A percentile compares a stretch with the other conserved stretches of the same genome.
Conservation (phyloP, 2,797 vertebrate genomes). For the Danio albolineatus region DNA sequence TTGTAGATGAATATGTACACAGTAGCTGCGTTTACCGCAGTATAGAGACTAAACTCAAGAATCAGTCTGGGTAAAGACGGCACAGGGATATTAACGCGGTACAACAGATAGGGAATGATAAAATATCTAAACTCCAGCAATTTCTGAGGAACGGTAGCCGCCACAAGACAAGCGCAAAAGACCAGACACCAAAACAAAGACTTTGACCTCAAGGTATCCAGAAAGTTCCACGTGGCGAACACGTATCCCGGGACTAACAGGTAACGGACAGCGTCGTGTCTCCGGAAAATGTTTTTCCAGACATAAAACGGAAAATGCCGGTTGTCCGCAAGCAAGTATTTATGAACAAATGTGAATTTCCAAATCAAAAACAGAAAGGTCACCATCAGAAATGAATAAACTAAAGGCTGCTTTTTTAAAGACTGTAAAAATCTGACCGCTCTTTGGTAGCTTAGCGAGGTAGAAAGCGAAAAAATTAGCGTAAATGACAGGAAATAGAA, state of each 20-base stretch:
- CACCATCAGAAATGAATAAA: conserved; percentile 73
- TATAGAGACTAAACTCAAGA: conserved; percentile 85
- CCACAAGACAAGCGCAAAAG: conserved; percentile 84
- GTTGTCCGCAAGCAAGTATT: conserved; percentile 94
- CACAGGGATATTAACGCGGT: conserved; percentile 89
- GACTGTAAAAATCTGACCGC: conserved; percentile 80
- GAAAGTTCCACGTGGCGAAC: conserved; percentile 90
- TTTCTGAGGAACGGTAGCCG: conserved; percentile 89
- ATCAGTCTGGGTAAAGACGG: conserved; percentile 82
- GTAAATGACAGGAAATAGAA: conserved; percentile 94
- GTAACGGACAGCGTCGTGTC: conserved; percentile 84
- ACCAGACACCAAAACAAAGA: conserved; percentile 89
- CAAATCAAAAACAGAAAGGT: conserved; percentile 84
- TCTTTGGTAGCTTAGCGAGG: conserved; percentile 82
- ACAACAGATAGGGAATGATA: conserved; percentile 93
- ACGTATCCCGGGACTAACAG: conserved; percentile 87
- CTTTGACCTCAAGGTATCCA: conserved; percentile 86
- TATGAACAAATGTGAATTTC: conserved; percentile 93
- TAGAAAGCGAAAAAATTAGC: conserved; percentile 85
- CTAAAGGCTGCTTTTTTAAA: conserved; percentile 77
- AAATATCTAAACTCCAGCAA: conserved; percentile 97
- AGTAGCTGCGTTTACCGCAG: conserved; percentile 82
- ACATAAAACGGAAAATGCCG: conserved; percentile 95
- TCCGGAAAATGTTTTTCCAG: conserved; percentile 90
- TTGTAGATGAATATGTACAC: conserved; percentile 89